These are phyloP conservation scores for Tenebrosternarchus preto DNA, from an alignment of 2,113 vertebrate genomes.

Conservation along the genomic window DNA sequence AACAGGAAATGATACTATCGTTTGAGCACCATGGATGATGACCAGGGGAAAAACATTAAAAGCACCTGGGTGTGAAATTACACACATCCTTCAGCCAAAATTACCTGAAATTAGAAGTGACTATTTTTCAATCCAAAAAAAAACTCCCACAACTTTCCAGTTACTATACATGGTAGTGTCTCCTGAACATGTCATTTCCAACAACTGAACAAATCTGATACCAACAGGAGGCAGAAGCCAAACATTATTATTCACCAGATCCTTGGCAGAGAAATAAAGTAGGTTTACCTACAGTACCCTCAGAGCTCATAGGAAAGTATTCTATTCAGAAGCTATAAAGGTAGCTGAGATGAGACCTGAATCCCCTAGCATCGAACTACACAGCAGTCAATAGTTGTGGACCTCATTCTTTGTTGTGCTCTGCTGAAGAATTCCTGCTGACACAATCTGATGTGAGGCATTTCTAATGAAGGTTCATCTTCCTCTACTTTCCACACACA, in stretches of 20 bases:
- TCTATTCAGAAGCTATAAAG: constrained; percentile 28
- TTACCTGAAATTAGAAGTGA: constrained; percentile 65
- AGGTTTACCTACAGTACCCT: constrained; percentile 13
- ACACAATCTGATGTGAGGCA: constrained; percentile 35
- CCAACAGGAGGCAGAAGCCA: constrained; percentile 19
- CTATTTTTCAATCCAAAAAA: constrained; percentile 50
- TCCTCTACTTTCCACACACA: constrained; percentile 5
- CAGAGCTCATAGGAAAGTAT: constrained; percentile 23
- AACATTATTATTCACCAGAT: constrained; percentile 18
- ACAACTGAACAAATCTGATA: constrained; percentile 27
- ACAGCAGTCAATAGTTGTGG: constrained; percentile 27
- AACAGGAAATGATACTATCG: constrained; percentile 60
- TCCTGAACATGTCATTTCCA: constrained; percentile 42
- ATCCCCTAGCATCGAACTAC: constrained; percentile 17
- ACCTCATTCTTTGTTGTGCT: not conserved
- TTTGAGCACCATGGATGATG: constrained; percentile 58
- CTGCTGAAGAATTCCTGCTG: constrained; percentile 22
- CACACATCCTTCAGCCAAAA: constrained; percentile 60
- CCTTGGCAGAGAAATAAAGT: constrained; percentile 16
- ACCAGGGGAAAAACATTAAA: constrained; percentile 65
- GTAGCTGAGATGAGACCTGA: constrained; percentile 15
- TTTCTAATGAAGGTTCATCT: constrained; percentile 43
- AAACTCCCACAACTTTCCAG: constrained; percentile 31
- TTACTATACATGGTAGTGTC: constrained; percentile 39
- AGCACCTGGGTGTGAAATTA: constrained; percentile 71